Conservation (phyloP, 2,797 vertebrate genomes). For the Chrysocyon brachyurus region DNA sequence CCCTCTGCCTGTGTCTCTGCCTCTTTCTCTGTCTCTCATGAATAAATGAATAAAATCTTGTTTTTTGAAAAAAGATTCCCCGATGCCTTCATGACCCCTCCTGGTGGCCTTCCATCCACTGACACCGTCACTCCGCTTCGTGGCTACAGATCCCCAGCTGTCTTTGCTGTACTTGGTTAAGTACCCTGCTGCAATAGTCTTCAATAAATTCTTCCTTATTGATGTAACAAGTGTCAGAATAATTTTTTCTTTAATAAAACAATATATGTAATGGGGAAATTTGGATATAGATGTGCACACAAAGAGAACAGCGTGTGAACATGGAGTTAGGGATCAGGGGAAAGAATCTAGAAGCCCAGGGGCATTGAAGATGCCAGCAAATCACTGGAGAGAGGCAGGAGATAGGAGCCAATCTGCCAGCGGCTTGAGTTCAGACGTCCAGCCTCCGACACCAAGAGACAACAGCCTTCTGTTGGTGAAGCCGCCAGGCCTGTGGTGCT, state of each 20-base stretch:
- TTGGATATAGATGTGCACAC: accelerated
- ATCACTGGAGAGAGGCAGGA: accelerated
- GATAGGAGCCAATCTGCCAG: too few species aligned
- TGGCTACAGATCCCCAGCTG: too few species aligned
- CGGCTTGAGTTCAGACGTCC: accelerated
- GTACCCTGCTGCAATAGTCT: accelerated
- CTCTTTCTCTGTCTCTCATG: too few species aligned
- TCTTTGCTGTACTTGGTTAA: too few species aligned
- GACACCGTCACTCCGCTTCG: accelerated
- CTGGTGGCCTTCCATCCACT: accelerated
- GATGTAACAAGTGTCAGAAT: not conserved
- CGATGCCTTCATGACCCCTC: accelerated
- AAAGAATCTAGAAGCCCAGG: accelerated
- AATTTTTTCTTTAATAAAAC: not conserved
- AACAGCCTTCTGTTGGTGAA: accelerated
- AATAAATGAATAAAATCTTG: too few species aligned
- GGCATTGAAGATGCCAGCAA: accelerated
- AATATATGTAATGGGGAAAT: not conserved
- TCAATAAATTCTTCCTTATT: not conserved
- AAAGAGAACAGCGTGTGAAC: accelerated
- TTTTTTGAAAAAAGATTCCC: not conserved
- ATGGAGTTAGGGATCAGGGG: accelerated
- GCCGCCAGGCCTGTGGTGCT: accelerated
- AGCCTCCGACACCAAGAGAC: not conserved
- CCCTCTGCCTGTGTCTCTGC: too few species aligned